Evolutionary conservation across 2,888 invertebrate species (phyloP).

Genomic region (Heliconius cydno): DNA sequence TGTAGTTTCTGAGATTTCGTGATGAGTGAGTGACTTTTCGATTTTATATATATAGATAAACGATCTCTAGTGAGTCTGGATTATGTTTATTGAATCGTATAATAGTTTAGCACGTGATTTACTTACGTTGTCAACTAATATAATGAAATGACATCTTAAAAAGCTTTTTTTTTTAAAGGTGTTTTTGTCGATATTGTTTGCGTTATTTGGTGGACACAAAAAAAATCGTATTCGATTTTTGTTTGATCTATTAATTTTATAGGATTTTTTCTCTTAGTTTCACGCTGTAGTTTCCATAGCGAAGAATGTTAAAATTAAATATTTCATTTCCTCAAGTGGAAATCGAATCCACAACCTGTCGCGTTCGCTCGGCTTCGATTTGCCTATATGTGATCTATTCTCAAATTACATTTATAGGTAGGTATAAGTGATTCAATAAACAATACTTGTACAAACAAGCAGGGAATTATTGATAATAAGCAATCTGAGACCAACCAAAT

Average conservation of each 20-base stretch:
- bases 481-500: not conserved
- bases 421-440: not conserved
- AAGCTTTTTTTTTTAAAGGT: not conserved
- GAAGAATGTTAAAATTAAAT: no score
- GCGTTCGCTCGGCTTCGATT: no score
- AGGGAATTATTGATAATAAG: not conserved
- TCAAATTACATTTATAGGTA: not conserved
- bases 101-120: constrained; percentile 5
- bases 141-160: not conserved
- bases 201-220: not conserved
- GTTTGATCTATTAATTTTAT: no score
- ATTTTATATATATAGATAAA: no score
- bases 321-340: no score
- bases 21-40: no score
- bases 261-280: no score
- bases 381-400: not conserved
- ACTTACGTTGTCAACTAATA: not conserved
- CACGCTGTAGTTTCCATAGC: no score
- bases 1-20: no score
- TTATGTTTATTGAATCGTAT: constrained; percentile 11
- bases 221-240: not conserved
- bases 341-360: no score
- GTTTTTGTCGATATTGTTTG: not conserved
- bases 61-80: constrained; percentile 15
- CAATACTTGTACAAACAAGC: not conserved